Percentiles rank a stretch among this genome's conserved stretches.
Evolutionary conservation across 2,888 invertebrate genomes (phyloP).

Genomic region (Lochmaea capreae): DNA sequence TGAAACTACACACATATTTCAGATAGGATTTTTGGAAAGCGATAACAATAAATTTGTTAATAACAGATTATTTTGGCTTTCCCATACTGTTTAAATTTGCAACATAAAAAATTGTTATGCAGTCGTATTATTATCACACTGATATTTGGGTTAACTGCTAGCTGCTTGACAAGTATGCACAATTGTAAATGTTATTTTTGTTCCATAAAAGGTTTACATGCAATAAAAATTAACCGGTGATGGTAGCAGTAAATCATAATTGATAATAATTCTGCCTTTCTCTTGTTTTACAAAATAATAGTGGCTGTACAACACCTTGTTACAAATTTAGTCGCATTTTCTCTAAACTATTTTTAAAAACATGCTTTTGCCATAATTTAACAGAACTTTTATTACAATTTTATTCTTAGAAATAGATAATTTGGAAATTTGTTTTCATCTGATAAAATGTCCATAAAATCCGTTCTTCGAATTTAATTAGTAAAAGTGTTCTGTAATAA

Average conservation of each 20-base stretch:
- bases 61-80: no score
- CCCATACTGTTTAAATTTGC: slow-evolving; percentile 21
- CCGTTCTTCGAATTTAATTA: background rate
- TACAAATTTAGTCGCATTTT: no score
- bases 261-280: no score
- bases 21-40: no score
- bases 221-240: background rate
- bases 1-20: no score
- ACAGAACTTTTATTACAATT: background rate
- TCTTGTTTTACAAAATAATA: no score
- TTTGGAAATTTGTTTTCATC: background rate
- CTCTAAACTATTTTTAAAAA: background rate
- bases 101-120: background rate
- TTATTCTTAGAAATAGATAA: background rate
- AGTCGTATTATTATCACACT: background rate
- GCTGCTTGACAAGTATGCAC: background rate
- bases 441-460: background rate
- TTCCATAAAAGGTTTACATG: slow-evolving; percentile 4
- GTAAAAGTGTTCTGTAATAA: background rate
- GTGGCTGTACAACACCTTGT: no score
- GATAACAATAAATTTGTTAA: no score
- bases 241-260: background rate
- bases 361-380: no score
- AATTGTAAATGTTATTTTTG: background rate
- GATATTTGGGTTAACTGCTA: background rate